Conservation (phyloP, 2,888 invertebrate species). For the Aelia acuminata region DNA sequence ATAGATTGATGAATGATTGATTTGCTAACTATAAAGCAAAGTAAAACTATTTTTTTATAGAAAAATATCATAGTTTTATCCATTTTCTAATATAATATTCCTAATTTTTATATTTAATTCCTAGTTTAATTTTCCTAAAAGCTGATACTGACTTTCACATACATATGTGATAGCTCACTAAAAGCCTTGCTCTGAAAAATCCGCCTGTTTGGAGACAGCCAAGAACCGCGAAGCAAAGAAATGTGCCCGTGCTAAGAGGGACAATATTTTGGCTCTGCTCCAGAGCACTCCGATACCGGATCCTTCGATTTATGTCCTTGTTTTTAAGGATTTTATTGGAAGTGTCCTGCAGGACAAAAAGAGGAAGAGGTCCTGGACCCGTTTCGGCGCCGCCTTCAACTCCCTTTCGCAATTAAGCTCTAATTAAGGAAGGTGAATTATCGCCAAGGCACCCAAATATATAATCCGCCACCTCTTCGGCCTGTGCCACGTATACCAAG, state of each 20-base stretch:
- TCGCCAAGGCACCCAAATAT: neutral
- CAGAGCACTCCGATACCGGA: conserved; percentile 10
- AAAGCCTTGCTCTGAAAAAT: no score
- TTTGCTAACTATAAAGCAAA: no score
- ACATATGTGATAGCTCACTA: no score
- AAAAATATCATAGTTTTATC: no score
- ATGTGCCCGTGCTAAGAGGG: neutral
- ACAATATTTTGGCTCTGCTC: neutral
- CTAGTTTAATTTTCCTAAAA: no score
- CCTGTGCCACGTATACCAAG: neutral
- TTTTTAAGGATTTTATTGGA: conserved; percentile 49
- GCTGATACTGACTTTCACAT: no score
- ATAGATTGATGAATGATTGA: no score
- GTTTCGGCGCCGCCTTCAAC: neutral
- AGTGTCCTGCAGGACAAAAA: neutral
- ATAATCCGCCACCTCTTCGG: neutral
- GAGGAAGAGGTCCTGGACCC: neutral
- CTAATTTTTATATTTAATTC: no score
- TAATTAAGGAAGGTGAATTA: neutral
- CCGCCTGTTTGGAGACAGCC: no score
- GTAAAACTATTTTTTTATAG: no score
- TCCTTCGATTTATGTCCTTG: conserved; percentile 40
- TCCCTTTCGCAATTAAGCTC: neutral
- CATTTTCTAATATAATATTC: no score
- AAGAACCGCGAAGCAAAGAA: neutral